These are phyloP conservation scores for Gymnogyps californianus DNA, from an alignment of 2,113 vertebrate species.

Conservation along the genomic window DNA sequence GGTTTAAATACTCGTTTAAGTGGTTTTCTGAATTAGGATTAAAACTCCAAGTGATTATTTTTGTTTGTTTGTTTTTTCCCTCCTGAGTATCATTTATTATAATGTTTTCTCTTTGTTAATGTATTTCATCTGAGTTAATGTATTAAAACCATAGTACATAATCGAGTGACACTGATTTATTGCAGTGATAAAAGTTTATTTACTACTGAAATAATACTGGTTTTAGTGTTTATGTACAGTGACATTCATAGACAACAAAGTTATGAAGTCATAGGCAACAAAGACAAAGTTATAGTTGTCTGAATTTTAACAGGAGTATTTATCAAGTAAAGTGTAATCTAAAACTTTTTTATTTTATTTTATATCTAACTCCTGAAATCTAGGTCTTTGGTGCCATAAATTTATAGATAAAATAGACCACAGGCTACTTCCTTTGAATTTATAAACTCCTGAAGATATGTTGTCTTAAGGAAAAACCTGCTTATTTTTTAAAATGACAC, in stretches of 20 bases:
- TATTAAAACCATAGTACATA: not conserved
- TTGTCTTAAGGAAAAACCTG: not conserved
- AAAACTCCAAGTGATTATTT: not conserved
- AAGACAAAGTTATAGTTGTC: not conserved
- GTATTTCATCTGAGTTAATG: not conserved
- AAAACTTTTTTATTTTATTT: not conserved
- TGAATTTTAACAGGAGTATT: not conserved
- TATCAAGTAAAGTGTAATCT: not conserved
- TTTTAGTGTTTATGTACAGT: not conserved
- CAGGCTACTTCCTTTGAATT: not conserved
- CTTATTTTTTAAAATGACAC: not conserved
- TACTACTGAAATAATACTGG: not conserved
- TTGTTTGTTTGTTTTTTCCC: not conserved
- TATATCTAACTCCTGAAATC: not conserved
- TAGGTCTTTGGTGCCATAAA: not conserved
- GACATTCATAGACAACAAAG: not conserved
- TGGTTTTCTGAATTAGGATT: not conserved
- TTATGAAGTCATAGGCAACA: not conserved
- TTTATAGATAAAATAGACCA: not conserved
- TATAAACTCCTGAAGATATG: not conserved
- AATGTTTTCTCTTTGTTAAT: not conserved
- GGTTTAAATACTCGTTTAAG: not conserved
- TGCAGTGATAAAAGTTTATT: not conserved
- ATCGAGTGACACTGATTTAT: not conserved
- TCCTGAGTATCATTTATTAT: not conserved